These are phyloP conservation scores for Notarius quadriscutis DNA, from an alignment of 2,113 vertebrate species.

Conservation along the genomic window DNA sequence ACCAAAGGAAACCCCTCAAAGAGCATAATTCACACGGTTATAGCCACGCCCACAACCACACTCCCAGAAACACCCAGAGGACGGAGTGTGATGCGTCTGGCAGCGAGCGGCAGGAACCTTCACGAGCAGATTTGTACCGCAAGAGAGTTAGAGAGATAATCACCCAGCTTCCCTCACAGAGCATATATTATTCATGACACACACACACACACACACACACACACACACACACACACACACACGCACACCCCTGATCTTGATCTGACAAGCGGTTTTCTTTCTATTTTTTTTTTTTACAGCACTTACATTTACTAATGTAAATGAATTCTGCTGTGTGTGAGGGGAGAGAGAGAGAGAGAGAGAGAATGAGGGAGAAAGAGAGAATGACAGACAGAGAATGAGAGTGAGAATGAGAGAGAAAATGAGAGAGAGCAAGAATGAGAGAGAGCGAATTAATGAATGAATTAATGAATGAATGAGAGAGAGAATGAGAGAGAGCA, in stretches of 20 bases:
- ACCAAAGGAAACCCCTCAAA: background rate
- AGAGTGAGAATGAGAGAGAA: background rate
- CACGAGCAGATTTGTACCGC: background rate
- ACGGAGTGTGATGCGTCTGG: background rate
- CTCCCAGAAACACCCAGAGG: background rate
- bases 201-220: background rate
- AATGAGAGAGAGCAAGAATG: no score
- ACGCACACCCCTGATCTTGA: background rate
- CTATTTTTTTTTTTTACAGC: background rate
- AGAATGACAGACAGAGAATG: background rate
- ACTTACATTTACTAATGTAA: background rate
- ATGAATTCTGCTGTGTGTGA: background rate
- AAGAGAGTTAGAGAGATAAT: background rate
- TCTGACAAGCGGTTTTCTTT: background rate
- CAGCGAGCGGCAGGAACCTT: background rate
- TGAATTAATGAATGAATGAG: no score
- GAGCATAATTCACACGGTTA: background rate
- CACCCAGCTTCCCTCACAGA: background rate
- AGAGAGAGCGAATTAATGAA: no score
- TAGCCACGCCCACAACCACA: background rate
- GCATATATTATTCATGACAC: conserved; percentile 8
- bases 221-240: conserved; percentile 1
- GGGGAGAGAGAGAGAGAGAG: background rate
- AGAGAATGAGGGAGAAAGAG: no score
- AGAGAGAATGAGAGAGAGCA: no score